Evolutionary conservation across 2,888 invertebrate genomes (phyloP).

Genomic region (Toxonevra muliebris): DNA sequence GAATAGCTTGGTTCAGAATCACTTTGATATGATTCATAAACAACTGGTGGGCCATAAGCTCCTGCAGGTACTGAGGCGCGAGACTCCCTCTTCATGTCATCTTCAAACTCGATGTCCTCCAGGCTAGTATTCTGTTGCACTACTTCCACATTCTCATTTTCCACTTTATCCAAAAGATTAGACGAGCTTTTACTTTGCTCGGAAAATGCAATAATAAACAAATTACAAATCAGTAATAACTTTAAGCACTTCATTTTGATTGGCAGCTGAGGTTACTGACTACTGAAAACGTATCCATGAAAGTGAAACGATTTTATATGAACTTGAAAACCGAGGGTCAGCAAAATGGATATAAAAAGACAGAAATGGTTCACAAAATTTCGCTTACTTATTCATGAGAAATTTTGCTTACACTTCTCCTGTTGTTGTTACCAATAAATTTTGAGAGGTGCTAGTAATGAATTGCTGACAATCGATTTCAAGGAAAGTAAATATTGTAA

Average conservation of each 20-base stretch:
- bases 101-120: neutral
- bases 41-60: neutral
- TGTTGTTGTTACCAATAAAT: no score
- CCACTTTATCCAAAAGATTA: neutral
- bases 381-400: no score
- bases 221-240: neutral
- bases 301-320: constrained; percentile 17
- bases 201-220: neutral
- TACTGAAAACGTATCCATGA: constrained; percentile 10
- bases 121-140: neutral
- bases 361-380: no score
- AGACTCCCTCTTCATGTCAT: constrained; percentile 11
- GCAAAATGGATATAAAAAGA: constrained; percentile 20
- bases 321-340: constrained; percentile 41
- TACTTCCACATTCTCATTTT: neutral
- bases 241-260: neutral
- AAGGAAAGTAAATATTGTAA: no score
- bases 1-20: neutral
- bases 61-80: constrained; percentile 4
- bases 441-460: no score
- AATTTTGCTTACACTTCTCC: no score
- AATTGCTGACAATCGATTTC: no score
- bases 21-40: constrained; percentile 21
- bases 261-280: neutral
- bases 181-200: neutral